A percentile compares a stretch with the other conserved stretches of the same genome.
Evolutionary conservation across 2,113 vertebrate species (phyloP).

Genomic region (Serinus canaria): DNA sequence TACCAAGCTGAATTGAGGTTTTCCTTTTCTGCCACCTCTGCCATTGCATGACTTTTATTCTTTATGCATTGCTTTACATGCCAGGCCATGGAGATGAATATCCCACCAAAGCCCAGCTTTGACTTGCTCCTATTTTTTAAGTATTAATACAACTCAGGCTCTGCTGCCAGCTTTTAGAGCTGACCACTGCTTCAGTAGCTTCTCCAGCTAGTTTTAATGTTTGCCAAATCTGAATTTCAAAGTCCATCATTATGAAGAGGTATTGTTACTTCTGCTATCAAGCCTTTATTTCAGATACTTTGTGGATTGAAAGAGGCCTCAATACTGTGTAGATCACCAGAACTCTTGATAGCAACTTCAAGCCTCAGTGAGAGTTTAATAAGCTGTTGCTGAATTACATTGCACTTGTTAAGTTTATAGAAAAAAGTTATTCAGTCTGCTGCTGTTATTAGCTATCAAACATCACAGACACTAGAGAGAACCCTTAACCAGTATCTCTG

Average conservation of each 20-base stretch:
- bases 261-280: not conserved
- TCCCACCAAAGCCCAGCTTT: not conserved
- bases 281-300: not conserved
- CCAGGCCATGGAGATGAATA: not conserved
- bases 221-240: not conserved
- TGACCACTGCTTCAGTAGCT: not conserved
- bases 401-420: not conserved
- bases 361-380: not conserved
- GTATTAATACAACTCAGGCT: not conserved
- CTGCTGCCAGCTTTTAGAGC: not conserved
- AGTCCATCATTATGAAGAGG: not conserved
- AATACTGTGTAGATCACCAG: not conserved
- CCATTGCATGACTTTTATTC: not conserved
- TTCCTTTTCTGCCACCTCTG: not conserved
- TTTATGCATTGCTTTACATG: not conserved
- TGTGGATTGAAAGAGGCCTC: not conserved
- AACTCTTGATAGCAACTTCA: not conserved
- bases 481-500: not conserved
- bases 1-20: not conserved
- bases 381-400: conserved; percentile 16
- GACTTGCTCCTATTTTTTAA: not conserved
- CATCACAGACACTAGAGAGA: not conserved
- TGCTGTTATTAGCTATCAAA: not conserved
- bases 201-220: not conserved
- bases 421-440: not conserved